These are phyloP conservation scores for Neocrepidodera transversa DNA, from an alignment of 2,888 invertebrate genomes.

Conservation along the genomic window DNA sequence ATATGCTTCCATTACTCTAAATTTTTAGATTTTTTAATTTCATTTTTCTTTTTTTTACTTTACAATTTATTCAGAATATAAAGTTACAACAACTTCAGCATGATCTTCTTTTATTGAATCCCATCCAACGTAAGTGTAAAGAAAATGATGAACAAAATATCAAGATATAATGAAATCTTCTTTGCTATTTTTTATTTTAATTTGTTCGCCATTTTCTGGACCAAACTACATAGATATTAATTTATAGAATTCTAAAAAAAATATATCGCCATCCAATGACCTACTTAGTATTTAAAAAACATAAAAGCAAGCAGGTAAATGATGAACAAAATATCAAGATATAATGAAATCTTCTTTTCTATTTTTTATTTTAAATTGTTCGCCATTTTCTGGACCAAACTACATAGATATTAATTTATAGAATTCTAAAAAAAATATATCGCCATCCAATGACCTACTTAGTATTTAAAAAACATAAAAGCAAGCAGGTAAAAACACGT, in stretches of 20 bases:
- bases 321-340: too few relatives aligned
- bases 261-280: slow-evolving; percentile 15
- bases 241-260: slow-evolving; percentile 21
- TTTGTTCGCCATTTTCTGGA: neutral
- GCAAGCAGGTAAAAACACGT: neutral
- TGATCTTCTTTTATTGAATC: neutral
- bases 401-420: slow-evolving; percentile 16
- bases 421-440: slow-evolving; percentile 22
- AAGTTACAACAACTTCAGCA: slow-evolving; percentile 7
- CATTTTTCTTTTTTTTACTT: slow-evolving; percentile 31
- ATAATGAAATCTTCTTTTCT: too few relatives aligned
- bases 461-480: slow-evolving; percentile 14
- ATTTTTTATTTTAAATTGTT: neutral
- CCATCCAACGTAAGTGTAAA: neutral
- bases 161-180: too few relatives aligned
- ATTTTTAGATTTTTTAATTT: slow-evolving; percentile 37
- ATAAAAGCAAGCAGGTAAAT: slow-evolving; percentile 4
- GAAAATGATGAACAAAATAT: neutral
- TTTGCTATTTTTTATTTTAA: neutral
- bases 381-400: neutral
- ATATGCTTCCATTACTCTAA: slow-evolving; percentile 58
- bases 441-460: slow-evolving; percentile 10
- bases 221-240: slow-evolving; percentile 11
- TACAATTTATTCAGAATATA: neutral
- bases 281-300: slow-evolving; percentile 14